phyloP scores from a whole-genome alignment of 2,888 invertebrate genomes.

The Adelognathus sp. region DNA sequence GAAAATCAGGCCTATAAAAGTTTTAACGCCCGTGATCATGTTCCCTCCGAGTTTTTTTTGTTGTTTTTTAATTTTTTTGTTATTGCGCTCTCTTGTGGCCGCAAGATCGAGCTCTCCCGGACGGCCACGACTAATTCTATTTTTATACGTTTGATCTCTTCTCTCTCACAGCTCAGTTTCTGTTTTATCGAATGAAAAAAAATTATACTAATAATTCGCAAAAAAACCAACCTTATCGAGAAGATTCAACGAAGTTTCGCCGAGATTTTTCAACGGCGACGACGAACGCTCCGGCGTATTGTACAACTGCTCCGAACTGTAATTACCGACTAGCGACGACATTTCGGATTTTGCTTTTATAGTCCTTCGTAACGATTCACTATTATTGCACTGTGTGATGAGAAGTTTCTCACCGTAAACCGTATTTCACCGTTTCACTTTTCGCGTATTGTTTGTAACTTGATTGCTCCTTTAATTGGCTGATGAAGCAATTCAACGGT shows the following conservation, averaged over 20 bases:
- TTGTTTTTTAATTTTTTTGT: conserved; percentile 13
- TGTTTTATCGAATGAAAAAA: background rate
- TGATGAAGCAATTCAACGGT: too few relatives aligned
- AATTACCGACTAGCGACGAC: conserved; percentile 18
- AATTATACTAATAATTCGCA: background rate
- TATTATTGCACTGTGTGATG: background rate
- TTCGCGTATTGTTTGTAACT: background rate
- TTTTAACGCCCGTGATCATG: conserved; percentile 76
- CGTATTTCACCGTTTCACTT: background rate
- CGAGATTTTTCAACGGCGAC: conserved; percentile 54
- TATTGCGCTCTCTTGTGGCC: conserved; percentile 17
- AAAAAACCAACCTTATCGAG: conserved; percentile 64
- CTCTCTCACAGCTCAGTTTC: background rate
- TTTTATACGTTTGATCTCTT: conserved; percentile 38
- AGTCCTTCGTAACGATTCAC: too few relatives aligned
- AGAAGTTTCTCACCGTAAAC: background rate
- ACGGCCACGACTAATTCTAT: conserved; percentile 69
- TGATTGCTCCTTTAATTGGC: too few relatives aligned
- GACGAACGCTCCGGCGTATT: conserved; percentile 41
- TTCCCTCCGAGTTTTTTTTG: conserved; percentile 57
- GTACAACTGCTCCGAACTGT: conserved; percentile 41
- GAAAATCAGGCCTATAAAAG: conserved; percentile 77
- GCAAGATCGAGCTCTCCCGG: conserved; percentile 69
- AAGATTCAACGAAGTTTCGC: conserved; percentile 62
- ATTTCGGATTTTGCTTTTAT: background rate